Conservation (phyloP, 2,888 invertebrate genomes). For the Sminthurinus aureus region DNA sequence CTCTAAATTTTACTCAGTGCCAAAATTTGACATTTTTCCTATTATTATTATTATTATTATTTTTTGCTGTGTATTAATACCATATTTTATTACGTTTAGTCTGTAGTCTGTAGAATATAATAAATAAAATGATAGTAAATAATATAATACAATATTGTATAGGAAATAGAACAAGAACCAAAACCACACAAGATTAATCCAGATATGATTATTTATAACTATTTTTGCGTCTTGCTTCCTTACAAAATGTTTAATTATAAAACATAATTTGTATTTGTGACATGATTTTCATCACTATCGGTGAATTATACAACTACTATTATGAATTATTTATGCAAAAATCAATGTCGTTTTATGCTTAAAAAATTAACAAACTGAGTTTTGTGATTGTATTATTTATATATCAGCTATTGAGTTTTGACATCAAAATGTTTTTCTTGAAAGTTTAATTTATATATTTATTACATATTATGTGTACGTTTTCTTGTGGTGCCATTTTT, state of each 20-base stretch:
- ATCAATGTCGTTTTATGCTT: neutral
- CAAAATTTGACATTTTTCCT: constrained; percentile 30
- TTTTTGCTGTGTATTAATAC: neutral
- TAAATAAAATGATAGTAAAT: too few relatives aligned
- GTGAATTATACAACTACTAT: too few relatives aligned
- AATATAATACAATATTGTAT: constrained; percentile 4
- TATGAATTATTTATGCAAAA: too few relatives aligned
- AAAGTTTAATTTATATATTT: neutral
- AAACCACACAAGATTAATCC: neutral
- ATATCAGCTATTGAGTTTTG: neutral
- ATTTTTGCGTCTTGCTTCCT: too few relatives aligned
- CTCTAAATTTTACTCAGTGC: constrained; percentile 35
- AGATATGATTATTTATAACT: neutral
- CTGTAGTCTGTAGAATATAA: too few relatives aligned
- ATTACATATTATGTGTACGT: neutral
- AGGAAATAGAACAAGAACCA: neutral
- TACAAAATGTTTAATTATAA: too few relatives aligned
- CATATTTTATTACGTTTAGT: too few relatives aligned
- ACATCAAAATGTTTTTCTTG: neutral
- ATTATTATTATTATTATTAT: constrained; percentile 1
- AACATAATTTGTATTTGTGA: too few relatives aligned
- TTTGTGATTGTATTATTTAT: too few relatives aligned
- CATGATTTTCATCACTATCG: too few relatives aligned
- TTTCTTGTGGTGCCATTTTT: constrained; percentile 21
- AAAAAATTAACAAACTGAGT: too few relatives aligned